Percentiles rank a stretch among this genome's conserved stretches.
phyloP scores from a whole-genome alignment of 2,113 vertebrate species.

The Xyrauchen texanus region DNA sequence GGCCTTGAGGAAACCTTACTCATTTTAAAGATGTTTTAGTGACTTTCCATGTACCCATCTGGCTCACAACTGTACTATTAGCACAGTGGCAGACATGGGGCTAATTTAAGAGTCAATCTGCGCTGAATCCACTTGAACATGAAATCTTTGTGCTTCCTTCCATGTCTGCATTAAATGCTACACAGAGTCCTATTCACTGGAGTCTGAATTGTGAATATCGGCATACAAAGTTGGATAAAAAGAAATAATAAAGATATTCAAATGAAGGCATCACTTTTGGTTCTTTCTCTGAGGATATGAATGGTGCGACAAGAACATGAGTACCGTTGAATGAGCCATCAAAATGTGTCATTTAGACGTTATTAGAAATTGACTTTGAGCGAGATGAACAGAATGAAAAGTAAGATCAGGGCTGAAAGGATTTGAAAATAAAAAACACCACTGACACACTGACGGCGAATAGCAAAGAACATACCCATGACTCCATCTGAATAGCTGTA shows the following conservation, averaged over 20 bases:
- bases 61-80: conserved; percentile 55
- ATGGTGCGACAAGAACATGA: not conserved
- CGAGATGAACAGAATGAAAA: not conserved
- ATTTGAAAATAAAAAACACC: not conserved
- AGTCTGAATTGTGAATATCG: not conserved
- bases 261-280: not conserved
- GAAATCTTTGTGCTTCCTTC: conserved; percentile 10
- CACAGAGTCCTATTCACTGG: no score
- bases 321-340: not conserved
- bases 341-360: not conserved
- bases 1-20: conserved; percentile 58
- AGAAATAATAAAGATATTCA: not conserved
- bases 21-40: conserved; percentile 64
- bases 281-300: not conserved
- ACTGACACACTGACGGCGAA: not conserved
- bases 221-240: not conserved
- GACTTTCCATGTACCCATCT: conserved; percentile 54
- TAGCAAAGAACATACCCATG: no score
- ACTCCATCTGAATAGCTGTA: no score
- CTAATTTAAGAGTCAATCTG: conserved; percentile 66
- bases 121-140: conserved; percentile 48
- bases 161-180: no score
- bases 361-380: not conserved
- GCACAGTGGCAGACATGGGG: conserved; percentile 42
- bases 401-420: not conserved